phyloP scores from a whole-genome alignment of 2,113 vertebrate genomes.

The Aegotheles bennettii region DNA sequence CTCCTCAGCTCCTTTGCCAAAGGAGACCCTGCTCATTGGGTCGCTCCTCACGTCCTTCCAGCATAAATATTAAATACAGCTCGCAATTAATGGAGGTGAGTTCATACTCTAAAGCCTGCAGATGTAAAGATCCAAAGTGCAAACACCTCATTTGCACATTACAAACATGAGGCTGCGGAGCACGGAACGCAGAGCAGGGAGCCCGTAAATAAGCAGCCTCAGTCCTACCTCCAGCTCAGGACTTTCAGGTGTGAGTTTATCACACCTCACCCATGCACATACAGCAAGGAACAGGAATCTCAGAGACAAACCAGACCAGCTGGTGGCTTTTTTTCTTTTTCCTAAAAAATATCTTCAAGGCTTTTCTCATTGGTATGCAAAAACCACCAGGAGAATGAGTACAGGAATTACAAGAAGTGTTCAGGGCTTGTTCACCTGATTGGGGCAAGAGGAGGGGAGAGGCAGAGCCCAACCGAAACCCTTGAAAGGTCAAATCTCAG shows the following conservation, averaged over 20 bases:
- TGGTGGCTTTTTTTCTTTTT: too few relatives aligned
- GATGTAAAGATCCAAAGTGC: background rate
- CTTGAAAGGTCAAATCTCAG: background rate
- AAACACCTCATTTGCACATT: background rate
- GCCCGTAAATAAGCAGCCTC: background rate
- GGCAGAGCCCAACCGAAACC: background rate
- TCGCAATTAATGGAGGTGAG: background rate
- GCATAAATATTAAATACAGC: conserved; percentile 8
- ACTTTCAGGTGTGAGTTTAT: background rate
- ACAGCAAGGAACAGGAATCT: rapidly evolving
- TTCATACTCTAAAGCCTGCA: background rate
- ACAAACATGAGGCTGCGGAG: background rate
- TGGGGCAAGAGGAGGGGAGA: background rate
- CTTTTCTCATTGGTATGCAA: background rate
- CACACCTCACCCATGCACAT: background rate
- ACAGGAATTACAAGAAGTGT: too few relatives aligned
- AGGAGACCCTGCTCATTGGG: background rate
- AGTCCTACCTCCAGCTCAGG: background rate
- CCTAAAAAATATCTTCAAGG: background rate
- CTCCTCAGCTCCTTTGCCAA: background rate
- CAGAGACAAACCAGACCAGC: background rate
- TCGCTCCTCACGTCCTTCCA: background rate
- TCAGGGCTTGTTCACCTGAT: background rate
- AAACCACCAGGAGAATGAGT: background rate
- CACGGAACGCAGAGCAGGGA: background rate